Conservation (phyloP, 2,888 invertebrate genomes). For the Cosmopolites sordidus region DNA sequence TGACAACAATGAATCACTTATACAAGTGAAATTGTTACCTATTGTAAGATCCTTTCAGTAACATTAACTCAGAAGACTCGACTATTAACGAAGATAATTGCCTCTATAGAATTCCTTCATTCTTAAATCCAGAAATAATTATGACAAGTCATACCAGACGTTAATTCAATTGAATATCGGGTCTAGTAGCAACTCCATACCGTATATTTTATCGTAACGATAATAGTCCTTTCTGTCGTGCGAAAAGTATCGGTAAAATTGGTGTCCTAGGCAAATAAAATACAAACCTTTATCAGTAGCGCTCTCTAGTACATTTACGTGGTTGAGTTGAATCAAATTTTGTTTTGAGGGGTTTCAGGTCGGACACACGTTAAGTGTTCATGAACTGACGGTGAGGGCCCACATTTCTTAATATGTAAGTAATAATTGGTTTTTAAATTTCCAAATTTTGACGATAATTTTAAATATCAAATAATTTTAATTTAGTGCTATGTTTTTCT, state of each 20-base stretch:
- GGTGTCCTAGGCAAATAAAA: constrained; percentile 22
- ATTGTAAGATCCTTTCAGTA: not conserved
- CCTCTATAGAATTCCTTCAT: not conserved
- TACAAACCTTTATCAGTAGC: constrained; percentile 20
- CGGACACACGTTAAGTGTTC: not conserved
- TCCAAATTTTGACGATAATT: too few species aligned
- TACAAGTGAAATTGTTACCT: not conserved
- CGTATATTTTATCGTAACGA: constrained; percentile 11
- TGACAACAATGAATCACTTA: not conserved
- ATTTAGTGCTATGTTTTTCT: too few species aligned
- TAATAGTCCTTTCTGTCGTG: constrained; percentile 2
- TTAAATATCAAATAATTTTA: too few species aligned
- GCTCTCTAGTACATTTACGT: constrained; percentile 4
- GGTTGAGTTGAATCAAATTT: not conserved
- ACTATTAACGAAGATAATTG: not conserved
- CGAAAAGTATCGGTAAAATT: constrained; percentile 12
- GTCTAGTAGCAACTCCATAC: constrained; percentile 2
- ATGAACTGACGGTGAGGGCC: not conserved
- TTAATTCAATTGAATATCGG: not conserved
- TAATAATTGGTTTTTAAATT: too few species aligned
- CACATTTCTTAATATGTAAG: not conserved
- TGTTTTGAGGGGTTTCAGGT: not conserved
- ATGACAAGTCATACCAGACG: not conserved
- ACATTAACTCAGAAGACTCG: not conserved
- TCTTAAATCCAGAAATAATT: not conserved